phyloP scores from a whole-genome alignment of 2,888 invertebrate species.

The Drosophila colorata region DNA sequence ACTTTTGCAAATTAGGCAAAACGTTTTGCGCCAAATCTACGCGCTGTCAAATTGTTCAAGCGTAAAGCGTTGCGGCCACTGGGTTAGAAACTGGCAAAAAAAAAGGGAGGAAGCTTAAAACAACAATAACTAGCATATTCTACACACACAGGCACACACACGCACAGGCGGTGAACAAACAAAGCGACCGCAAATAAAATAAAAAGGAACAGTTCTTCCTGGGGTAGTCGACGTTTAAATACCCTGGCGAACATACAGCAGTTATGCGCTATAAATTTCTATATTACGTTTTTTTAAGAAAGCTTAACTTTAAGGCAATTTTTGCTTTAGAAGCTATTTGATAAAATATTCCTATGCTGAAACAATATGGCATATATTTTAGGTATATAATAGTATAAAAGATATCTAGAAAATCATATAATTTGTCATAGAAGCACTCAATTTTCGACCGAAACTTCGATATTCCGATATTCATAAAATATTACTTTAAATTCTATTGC shows the following conservation, averaged over 20 bases:
- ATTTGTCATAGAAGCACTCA: too few relatives aligned
- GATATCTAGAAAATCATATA: too few relatives aligned
- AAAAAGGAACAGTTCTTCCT: background rate
- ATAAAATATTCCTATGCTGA: too few relatives aligned
- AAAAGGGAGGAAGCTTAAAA: constrained; percentile 22
- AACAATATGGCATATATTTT: too few relatives aligned
- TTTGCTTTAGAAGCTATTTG: too few relatives aligned
- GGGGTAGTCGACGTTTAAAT: background rate
- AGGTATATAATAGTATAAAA: too few relatives aligned
- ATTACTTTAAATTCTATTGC: too few relatives aligned
- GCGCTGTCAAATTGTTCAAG: constrained; percentile 79
- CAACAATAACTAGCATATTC: constrained; percentile 43
- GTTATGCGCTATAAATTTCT: background rate
- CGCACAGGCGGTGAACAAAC: constrained; percentile 25
- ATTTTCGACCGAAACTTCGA: too few relatives aligned
- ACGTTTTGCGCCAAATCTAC: constrained; percentile 77
- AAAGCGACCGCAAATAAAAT: constrained; percentile 68
- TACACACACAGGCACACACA: constrained; percentile 3
- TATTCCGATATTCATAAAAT: too few relatives aligned
- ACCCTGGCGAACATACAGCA: background rate
- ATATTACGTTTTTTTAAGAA: too few relatives aligned
- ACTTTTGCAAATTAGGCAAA: constrained; percentile 79
- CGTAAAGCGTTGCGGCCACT: constrained; percentile 61
- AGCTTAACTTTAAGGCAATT: too few relatives aligned
- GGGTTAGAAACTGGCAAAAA: constrained; percentile 15